phyloP scores from a whole-genome alignment of 2,888 invertebrate species.

The Epinotia nisella region DNA sequence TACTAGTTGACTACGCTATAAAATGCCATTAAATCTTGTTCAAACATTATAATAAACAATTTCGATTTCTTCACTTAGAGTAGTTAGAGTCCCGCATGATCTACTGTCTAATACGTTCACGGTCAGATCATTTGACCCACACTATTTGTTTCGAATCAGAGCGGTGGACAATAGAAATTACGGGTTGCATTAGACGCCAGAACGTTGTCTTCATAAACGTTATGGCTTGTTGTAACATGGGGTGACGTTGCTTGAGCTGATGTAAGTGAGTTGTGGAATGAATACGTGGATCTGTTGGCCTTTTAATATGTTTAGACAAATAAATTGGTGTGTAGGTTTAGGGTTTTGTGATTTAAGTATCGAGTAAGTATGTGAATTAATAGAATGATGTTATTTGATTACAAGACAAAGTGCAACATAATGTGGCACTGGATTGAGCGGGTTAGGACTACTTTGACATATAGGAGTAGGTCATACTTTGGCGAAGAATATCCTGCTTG shows the following conservation, averaged over 20 bases:
- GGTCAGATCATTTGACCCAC: slow-evolving; percentile 37
- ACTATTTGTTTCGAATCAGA: slow-evolving; percentile 37
- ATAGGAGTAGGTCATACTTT: too few relatives aligned
- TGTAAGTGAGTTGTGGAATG: background rate
- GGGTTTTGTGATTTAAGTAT: too few relatives aligned
- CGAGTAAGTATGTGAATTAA: too few relatives aligned
- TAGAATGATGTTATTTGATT: too few relatives aligned
- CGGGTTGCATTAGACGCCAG: background rate
- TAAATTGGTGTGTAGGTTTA: too few relatives aligned
- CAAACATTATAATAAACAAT: slow-evolving; percentile 12
- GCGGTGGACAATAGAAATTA: slow-evolving; percentile 31
- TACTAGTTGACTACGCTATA: background rate
- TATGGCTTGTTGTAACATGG: slow-evolving; percentile 3
- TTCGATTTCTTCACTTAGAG: background rate
- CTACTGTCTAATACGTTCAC: slow-evolving; percentile 13
- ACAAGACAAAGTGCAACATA: too few relatives aligned
- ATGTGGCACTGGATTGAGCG: too few relatives aligned
- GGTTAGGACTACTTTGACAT: too few relatives aligned
- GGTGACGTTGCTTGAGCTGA: background rate
- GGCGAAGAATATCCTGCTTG: too few relatives aligned
- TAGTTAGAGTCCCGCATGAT: slow-evolving; percentile 16
- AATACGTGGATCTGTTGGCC: background rate
- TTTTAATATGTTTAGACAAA: background rate
- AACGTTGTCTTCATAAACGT: background rate
- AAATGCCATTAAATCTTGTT: slow-evolving; percentile 4